These are phyloP conservation scores for Sacculina carcini DNA, from an alignment of 2,888 invertebrate genomes.

Conservation along the genomic window DNA sequence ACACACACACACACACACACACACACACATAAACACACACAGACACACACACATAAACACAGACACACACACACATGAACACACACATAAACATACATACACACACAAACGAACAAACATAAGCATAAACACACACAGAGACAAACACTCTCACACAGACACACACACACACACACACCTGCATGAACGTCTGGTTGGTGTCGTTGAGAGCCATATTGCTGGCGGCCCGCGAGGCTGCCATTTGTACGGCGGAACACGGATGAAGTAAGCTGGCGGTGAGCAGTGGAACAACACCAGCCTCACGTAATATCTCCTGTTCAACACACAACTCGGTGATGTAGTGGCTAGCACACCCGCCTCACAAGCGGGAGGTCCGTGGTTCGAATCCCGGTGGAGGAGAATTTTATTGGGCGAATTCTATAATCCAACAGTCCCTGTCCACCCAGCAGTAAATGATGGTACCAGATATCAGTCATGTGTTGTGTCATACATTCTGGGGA, in stretches of 20 bases:
- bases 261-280: conserved; percentile 22
- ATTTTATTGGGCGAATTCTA: no score
- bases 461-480: no score
- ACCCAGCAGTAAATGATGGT: no score
- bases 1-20: background rate
- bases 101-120: background rate
- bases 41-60: background rate
- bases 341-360: no score
- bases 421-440: no score
- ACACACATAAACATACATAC: background rate
- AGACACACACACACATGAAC: background rate
- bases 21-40: background rate
- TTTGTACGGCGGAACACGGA: conserved; percentile 20
- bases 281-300: conserved; percentile 24
- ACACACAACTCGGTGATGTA: no score
- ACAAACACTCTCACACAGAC: background rate
- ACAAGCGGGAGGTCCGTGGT: no score
- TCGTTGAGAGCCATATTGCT: conserved; percentile 27
- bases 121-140: background rate
- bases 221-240: conserved; percentile 24
- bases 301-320: conserved; percentile 24
- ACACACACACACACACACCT: conserved; percentile 14
- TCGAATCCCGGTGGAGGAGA: no score
- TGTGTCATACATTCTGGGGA: no score
- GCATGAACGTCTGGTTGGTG: conserved; percentile 25